These are phyloP conservation scores for Panorpa germanica DNA, from an alignment of 2,888 invertebrate genomes.

Conservation along the genomic window DNA sequence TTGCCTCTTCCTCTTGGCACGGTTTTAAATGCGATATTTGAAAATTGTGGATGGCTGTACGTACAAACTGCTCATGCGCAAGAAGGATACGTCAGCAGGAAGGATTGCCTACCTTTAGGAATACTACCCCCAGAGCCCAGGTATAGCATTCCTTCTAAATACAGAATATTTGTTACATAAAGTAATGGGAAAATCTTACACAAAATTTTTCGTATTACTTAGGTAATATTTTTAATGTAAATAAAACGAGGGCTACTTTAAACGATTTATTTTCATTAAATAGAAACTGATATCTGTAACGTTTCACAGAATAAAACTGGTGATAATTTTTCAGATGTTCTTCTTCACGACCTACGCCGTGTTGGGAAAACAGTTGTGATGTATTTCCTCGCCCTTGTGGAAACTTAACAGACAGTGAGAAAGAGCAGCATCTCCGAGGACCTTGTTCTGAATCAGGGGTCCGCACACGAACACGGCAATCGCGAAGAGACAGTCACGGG, in stretches of 20 bases:
- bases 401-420: constrained; percentile 65
- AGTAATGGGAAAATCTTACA: no score
- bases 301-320: no score
- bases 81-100: constrained; percentile 64
- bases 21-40: constrained; percentile 73
- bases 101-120: constrained; percentile 59
- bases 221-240: no score
- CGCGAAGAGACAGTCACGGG: constrained; percentile 18
- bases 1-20: constrained; percentile 57
- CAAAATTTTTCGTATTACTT: no score
- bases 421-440: constrained; percentile 35
- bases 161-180: no score
- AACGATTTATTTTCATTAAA: no score
- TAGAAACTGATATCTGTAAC: no score
- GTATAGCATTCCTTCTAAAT: constrained; percentile 8
- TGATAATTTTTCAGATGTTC: no score
- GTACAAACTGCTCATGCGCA: constrained; percentile 72
- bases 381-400: constrained; percentile 65
- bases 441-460: constrained; percentile 52
- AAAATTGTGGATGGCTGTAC: constrained; percentile 69
- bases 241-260: no score
- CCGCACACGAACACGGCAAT: constrained; percentile 22
- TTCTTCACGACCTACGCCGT: constrained; percentile 39
- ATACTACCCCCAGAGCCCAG: constrained; percentile 34
- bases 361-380: constrained; percentile 69